phyloP scores from a whole-genome alignment of 2,888 invertebrate genomes.

The Papilio elwesi region DNA sequence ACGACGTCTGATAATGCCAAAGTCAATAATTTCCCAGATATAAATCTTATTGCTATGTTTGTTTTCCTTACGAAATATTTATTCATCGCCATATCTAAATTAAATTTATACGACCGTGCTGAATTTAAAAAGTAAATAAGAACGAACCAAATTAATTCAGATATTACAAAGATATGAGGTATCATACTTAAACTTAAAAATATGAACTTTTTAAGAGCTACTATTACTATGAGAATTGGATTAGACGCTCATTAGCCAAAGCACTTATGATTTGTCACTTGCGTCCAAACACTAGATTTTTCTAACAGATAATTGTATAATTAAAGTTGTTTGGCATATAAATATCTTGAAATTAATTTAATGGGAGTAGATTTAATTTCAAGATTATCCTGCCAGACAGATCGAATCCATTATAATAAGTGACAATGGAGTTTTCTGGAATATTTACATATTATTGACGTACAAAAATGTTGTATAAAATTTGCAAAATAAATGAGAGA shows the following conservation, averaged over 20 bases:
- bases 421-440: conserved; percentile 2
- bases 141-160: not conserved
- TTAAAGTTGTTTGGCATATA: conserved; percentile 1
- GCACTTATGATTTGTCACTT: not conserved
- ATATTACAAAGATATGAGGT: not conserved
- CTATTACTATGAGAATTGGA: not conserved
- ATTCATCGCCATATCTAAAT: not conserved
- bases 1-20: not conserved
- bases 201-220: not conserved
- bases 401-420: not conserved
- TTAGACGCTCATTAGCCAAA: not conserved
- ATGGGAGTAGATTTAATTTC: conserved; percentile 5
- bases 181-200: not conserved
- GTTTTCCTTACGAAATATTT: not conserved
- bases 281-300: not conserved
- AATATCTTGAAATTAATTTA: conserved; percentile 11
- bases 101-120: not conserved
- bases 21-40: not conserved
- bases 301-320: conserved; percentile 2
- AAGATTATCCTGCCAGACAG: conserved; percentile 12
- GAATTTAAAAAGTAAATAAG: not conserved
- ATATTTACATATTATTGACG: not conserved
- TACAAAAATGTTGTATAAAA: not conserved
- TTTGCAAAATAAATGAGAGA: conserved; percentile 4
- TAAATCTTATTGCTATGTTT: not conserved